Evolutionary conservation across 2,113 vertebrate genomes (phyloP).

Genomic region (Girardinichthys multiradiatus): DNA sequence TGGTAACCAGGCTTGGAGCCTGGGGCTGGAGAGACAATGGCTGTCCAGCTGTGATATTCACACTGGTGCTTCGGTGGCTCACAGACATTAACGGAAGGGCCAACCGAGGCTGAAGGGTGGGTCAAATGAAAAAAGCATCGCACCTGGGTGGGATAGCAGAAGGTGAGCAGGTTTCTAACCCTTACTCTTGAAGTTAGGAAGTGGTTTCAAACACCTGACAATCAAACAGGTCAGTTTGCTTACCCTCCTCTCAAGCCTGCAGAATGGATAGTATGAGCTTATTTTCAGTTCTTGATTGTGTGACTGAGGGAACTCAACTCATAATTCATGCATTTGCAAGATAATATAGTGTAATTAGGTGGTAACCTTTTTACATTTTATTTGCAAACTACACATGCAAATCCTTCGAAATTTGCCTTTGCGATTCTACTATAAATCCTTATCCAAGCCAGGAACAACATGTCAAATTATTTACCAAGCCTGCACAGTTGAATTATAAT

Average conservation of each 20-base stretch:
- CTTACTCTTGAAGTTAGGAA: constrained; percentile 35
- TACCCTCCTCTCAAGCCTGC: constrained; percentile 23
- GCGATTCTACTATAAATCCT: not conserved
- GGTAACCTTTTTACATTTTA: no score
- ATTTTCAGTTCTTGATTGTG: not conserved
- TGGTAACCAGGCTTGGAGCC: constrained; percentile 68
- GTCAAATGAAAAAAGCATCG: constrained; percentile 69
- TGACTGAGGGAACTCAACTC: not conserved
- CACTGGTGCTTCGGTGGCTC: constrained; percentile 53
- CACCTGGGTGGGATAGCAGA: constrained; percentile 55
- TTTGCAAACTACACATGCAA: no score
- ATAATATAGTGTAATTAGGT: no score
- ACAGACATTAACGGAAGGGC: constrained; percentile 62
- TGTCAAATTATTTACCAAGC: not conserved
- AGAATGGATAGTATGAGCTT: not conserved
- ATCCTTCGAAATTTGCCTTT: no score
- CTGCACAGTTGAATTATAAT: not conserved
- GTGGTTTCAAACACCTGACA: constrained; percentile 37
- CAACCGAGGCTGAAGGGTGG: constrained; percentile 47
- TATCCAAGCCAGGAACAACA: not conserved
- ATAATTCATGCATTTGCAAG: not conserved
- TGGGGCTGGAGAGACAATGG: constrained; percentile 72
- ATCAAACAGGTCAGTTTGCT: constrained; percentile 37
- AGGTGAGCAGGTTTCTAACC: constrained; percentile 58
- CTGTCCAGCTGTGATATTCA: constrained; percentile 82